Base-by-base conservation (phyloP, 1,140 invertebrate genomes). In the Lycorma delicatula region DNA sequence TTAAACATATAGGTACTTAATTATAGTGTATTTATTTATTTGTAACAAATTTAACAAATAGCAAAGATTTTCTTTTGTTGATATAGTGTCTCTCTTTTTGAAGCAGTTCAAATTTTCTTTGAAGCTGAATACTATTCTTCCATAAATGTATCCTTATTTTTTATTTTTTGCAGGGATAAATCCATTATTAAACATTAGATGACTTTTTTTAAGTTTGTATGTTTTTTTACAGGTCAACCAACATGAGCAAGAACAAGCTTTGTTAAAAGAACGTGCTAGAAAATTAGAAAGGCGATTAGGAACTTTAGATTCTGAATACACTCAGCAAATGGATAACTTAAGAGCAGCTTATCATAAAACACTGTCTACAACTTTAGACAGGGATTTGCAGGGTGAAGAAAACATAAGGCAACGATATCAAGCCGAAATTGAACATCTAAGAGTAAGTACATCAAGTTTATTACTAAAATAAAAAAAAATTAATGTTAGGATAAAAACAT, bases 371-470 rank as follows among this genome's bases (percentile, higher is more conserved):
- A 56, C 63, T 4, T 47, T 59, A 13, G 56, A 55, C 26, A 50
- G 60, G 28, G 64, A 64, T 49, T 23, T 61, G 18, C 38, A 57
- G n/a, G 58, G 61, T 1, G 82, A 81, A 63, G 84, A 85, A 60
- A 82, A 82, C 52, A 82, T 88, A 27, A 76, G 84, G 16, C 82
- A 85, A 63, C 77, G 85, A 41, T 92, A 93, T 69, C 86, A 91
- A 71, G 79, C 83, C 29, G 89, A 92, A 74, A 89, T 94, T 57
- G 89, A 92, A 69, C 87, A 92, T 70, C 73, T 93, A 29, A 81
- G 85, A 64, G 85, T 82, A 66, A 66, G 73, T 66, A n/a, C n/a
- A n/a, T n/a, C n/a, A n/a, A n/a, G n/a, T n/a, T n/a, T n/a, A n/a
- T n/a, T n/a, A n/a, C n/a, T n/a, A n/a, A n/a, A n/a, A n/a, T n/a